A percentile compares a stretch with the other conserved stretches of the same genome.
Evolutionary conservation across 1,140 invertebrate species (phyloP).

Genomic region (Ceratina japonica): DNA sequence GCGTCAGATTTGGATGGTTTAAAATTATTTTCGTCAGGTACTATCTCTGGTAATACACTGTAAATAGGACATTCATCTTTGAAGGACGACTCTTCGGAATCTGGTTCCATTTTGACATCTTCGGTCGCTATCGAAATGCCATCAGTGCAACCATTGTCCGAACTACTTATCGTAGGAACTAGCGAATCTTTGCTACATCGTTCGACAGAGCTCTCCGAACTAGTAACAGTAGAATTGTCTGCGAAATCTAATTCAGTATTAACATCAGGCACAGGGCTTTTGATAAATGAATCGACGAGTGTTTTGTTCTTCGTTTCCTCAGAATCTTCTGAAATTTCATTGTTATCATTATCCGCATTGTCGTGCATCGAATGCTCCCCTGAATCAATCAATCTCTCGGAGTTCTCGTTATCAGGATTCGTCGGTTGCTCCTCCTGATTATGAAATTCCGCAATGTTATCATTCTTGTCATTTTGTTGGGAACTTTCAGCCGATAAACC

Average conservation of each 20-base stretch:
- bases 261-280: slow-evolving; percentile 38
- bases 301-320: slow-evolving; percentile 36
- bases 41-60: slow-evolving; percentile 39
- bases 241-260: slow-evolving; percentile 41
- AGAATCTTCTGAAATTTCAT: slow-evolving; percentile 50
- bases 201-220: slow-evolving; percentile 43
- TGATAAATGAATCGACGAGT: slow-evolving; percentile 32
- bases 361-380: slow-evolving; percentile 51
- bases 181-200: slow-evolving; percentile 46
- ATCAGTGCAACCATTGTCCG: slow-evolving; percentile 36
- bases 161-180: slow-evolving; percentile 60
- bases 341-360: slow-evolving; percentile 34
- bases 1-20: slow-evolving; percentile 38
- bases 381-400: slow-evolving; percentile 18
- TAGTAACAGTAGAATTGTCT: slow-evolving; percentile 46
- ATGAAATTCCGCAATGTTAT: slow-evolving; percentile 49
- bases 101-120: slow-evolving; percentile 12
- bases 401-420: slow-evolving; percentile 46
- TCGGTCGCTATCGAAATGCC: slow-evolving; percentile 16
- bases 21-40: slow-evolving; percentile 49
- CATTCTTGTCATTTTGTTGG: slow-evolving; percentile 51
- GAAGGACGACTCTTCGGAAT: slow-evolving; percentile 34
- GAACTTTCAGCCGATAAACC: slow-evolving; percentile 31
- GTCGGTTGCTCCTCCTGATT: slow-evolving; percentile 47
- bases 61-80: slow-evolving; percentile 44